Evolutionary conservation across 2,888 invertebrate species (phyloP).

Genomic region (Chrysolina haemoptera): DNA sequence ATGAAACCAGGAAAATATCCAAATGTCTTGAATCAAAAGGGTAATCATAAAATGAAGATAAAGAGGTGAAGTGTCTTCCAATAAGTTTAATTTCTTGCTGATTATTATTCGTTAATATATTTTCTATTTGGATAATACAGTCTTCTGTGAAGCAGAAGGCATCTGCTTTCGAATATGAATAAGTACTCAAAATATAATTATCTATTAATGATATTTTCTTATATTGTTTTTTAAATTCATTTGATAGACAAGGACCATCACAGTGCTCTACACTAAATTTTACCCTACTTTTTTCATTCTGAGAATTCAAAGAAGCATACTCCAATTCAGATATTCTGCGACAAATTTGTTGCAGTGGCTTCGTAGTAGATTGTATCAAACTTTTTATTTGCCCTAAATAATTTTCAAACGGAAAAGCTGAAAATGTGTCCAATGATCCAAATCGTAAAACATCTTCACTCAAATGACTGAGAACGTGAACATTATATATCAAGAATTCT

Average conservation of each 20-base stretch:
- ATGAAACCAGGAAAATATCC: slow-evolving; percentile 11
- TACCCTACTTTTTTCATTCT: background rate
- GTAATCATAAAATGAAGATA: too few species aligned
- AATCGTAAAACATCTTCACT: slow-evolving; percentile 12
- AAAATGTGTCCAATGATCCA: slow-evolving; percentile 44
- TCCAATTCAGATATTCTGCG: too few species aligned
- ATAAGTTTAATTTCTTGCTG: slow-evolving; percentile 13
- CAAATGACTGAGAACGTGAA: too few species aligned
- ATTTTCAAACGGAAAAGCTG: slow-evolving; percentile 49
- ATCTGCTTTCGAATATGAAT: slow-evolving; percentile 16
- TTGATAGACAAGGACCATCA: slow-evolving; percentile 8
- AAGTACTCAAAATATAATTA: slow-evolving; percentile 15
- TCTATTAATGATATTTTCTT: background rate
- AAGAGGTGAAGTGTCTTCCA: background rate
- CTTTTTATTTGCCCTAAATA: slow-evolving; percentile 42
- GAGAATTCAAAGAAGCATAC: slow-evolving; percentile 17
- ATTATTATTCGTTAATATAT: slow-evolving; percentile 17
- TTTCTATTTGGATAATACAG: slow-evolving; percentile 16
- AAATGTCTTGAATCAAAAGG: background rate
- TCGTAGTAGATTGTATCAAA: slow-evolving; percentile 29
- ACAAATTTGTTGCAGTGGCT: too few species aligned
- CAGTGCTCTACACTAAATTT: slow-evolving; percentile 13
- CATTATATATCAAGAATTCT: too few species aligned
- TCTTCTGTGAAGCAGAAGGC: slow-evolving; percentile 15
- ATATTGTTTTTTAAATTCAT: slow-evolving; percentile 15